A percentile compares a stretch with the other conserved stretches of the same genome.
Evolutionary conservation across 2,113 vertebrate species (phyloP).

Genomic region (Chrysochloris asiatica): DNA sequence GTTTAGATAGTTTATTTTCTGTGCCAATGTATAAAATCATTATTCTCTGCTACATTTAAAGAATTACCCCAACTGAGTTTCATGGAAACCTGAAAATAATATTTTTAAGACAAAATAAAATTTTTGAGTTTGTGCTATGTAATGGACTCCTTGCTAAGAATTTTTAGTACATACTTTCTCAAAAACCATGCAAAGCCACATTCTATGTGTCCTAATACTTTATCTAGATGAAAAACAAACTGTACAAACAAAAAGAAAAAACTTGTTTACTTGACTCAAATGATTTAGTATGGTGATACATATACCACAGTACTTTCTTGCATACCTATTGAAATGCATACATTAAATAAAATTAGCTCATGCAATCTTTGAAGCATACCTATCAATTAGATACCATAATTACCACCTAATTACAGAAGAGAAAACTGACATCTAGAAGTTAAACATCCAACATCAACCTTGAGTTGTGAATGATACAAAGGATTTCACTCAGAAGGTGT

Average conservation of each 20-base stretch:
- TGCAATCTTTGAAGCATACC: not conserved
- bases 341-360: not conserved
- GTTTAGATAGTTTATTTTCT: not conserved
- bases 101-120: not conserved
- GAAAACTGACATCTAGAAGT: not conserved
- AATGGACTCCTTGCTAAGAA: not conserved
- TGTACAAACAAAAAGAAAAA: not conserved
- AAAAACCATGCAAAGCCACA: not conserved
- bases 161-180: not conserved
- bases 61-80: too few species aligned
- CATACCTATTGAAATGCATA: not conserved
- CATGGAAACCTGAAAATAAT: not conserved
- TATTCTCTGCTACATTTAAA: too few species aligned
- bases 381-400: not conserved
- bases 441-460: not conserved
- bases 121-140: not conserved
- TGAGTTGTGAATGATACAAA: not conserved
- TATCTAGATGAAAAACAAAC: not conserved
- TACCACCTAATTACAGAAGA: not conserved
- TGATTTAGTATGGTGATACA: not conserved
- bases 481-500: not conserved
- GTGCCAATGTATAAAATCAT: not conserved
- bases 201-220: not conserved
- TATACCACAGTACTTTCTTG: not conserved
- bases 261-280: not conserved